Evolutionary conservation across 2,797 vertebrate species (phyloP), one percentile per base, ranked within the genome.

Genomic region (Triplophysa yarkandensis): DNA sequence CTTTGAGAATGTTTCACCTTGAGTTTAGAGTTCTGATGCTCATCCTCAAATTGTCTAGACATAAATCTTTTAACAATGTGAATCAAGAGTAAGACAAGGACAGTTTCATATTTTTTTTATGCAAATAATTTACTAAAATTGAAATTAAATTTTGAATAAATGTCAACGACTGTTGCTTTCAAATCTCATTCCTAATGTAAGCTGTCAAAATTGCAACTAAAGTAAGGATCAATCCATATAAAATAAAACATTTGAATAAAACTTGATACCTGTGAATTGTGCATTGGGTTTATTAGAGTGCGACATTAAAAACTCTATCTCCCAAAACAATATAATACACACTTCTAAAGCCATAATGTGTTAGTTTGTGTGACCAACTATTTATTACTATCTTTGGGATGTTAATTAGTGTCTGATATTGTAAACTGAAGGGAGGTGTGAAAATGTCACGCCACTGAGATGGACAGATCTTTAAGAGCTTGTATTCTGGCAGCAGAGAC

Each of bases 401-500:
- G 41, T 58, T 46, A 23, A 71, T 34, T 0, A 36, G 25, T 36
- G 61, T 25, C 28, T 48, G 4, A 63, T 41, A 63, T 52, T 21
- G 23, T 21, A 50, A 63, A 63, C 57, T 39, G 23, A 63, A 61
- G 41, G 17, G 19, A 54, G 34, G 36, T 32, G 25, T 4, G n/a
- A 52, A 50, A 62, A 16, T 28, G 23, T 28, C 41, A 17, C 13
- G 10, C 44, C 23, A 71, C 48, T n/a, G 48, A 73, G 71, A 65
- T 64, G 61, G 71, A 44, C n/a, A 43, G 14, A 32, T 63, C 23
- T 52, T 50, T 21, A 30, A 64, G 61, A 41, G 5, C 34, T 52
- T 43, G 32, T 27, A 43, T 73, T 73, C 17, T 63, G 34, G 48
- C 48, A 23, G 48, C 58, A 39, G 2, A 73, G 43, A 65, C n/a